These are phyloP conservation scores for Bradysia coprophila DNA, from an alignment of 1,140 invertebrate species.

Conservation along the genomic window DNA sequence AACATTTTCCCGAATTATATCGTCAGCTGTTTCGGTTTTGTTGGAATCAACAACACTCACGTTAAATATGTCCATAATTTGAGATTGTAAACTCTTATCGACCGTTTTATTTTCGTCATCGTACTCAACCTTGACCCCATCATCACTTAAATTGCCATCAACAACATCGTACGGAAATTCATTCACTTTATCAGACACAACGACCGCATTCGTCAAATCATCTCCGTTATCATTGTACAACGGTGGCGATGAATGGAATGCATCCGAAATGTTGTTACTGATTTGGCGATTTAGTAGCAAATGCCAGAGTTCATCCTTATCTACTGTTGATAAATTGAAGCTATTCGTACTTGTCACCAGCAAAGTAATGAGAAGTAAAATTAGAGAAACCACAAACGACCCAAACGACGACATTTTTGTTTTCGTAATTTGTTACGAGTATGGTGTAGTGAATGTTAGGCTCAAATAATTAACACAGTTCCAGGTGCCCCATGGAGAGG, in stretches of 20 bases:
- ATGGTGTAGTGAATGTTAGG: too few species aligned
- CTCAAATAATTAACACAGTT: too few species aligned
- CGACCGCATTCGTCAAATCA: neutral
- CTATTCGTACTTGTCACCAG: neutral
- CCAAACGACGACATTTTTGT: too few species aligned
- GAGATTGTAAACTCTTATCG: neutral
- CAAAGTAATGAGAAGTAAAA: too few species aligned
- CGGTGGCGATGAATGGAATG: neutral
- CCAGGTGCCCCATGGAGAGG: too few species aligned
- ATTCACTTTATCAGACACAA: neutral
- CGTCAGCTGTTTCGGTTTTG: too few species aligned
- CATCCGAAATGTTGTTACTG: neutral
- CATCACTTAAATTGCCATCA: too few species aligned
- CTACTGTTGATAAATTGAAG: neutral
- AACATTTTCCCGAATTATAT: too few species aligned
- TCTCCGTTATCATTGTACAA: neutral
- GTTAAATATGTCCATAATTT: neutral
- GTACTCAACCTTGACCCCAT: neutral
- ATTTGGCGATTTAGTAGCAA: neutral
- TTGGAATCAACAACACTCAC: too few species aligned
- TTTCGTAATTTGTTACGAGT: too few species aligned
- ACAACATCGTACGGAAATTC: neutral
- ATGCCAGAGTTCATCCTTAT: neutral
- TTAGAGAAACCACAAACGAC: too few species aligned
- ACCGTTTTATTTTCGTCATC: neutral